These are phyloP conservation scores for Papilio helenus DNA, from an alignment of 1,140 invertebrate species.

Conservation along the genomic window DNA sequence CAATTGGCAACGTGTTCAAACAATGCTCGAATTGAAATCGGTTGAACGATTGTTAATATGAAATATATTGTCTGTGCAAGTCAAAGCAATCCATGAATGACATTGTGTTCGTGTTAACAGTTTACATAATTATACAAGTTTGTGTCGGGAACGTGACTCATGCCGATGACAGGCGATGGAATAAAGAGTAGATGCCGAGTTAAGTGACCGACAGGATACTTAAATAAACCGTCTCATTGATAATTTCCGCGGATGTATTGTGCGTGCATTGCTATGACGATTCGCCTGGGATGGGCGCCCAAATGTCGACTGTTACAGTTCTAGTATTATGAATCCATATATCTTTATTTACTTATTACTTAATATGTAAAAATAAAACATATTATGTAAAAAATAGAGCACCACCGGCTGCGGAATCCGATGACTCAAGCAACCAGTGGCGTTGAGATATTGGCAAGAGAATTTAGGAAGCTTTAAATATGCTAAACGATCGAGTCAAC, in stretches of 20 bases:
- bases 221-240: slow-evolving; percentile 37
- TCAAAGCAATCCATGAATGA: slow-evolving; percentile 24
- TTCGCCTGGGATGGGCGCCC: not conserved
- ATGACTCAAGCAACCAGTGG: no score
- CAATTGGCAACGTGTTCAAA: slow-evolving; percentile 7
- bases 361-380: no score
- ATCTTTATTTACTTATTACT: slow-evolving; percentile 51
- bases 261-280: slow-evolving; percentile 1
- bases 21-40: not conserved
- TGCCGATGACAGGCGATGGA: slow-evolving; percentile 27
- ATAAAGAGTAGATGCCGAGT: slow-evolving; percentile 35
- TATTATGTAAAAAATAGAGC: no score
- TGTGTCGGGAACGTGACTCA: slow-evolving; percentile 32
- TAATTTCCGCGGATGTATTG: slow-evolving; percentile 36
- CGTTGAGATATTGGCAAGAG: no score
- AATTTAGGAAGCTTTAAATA: no score
- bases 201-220: slow-evolving; percentile 40
- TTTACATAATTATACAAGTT: slow-evolving; percentile 36
- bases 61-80: slow-evolving; percentile 23
- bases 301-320: not conserved
- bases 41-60: not conserved
- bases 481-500: no score
- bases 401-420: no score
- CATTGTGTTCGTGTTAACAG: slow-evolving; percentile 29
- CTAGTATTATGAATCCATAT: not conserved